phyloP scores from a whole-genome alignment of 2,888 invertebrate genomes.

The Odontocolon sp. region DNA sequence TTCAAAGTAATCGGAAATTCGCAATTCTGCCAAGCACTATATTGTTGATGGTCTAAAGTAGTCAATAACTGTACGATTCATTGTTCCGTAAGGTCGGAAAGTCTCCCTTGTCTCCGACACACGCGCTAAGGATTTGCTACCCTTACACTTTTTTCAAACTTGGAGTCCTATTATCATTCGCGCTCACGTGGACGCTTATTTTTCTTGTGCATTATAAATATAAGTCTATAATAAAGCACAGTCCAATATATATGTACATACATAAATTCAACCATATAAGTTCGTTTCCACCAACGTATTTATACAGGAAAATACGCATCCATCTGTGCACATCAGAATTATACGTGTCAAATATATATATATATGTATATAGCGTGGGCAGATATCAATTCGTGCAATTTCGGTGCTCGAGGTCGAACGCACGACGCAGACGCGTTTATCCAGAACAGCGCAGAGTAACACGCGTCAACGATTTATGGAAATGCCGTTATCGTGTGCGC shows the following conservation, averaged over 20 bases:
- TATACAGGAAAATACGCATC: not conserved
- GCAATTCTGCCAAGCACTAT: too few species aligned
- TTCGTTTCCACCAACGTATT: not conserved
- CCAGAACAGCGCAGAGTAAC: not conserved
- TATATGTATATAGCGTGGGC: not conserved
- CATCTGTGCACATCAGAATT: not conserved
- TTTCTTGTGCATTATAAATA: conserved; percentile 32
- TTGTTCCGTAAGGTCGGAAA: conserved; percentile 12
- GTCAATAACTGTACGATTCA: too few species aligned
- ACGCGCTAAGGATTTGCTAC: conserved; percentile 43
- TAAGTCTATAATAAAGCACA: conserved; percentile 20
- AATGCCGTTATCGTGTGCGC: conserved; percentile 43
- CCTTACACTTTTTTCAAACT: not conserved
- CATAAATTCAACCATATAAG: not conserved
- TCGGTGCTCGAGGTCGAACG: conserved; percentile 24
- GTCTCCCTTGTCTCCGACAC: conserved; percentile 32
- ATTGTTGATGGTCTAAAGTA: too few species aligned
- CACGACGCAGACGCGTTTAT: conserved; percentile 1
- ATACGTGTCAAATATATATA: not conserved
- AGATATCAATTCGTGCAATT: conserved; percentile 31
- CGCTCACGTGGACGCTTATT: conserved; percentile 42
- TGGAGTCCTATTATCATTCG: conserved; percentile 21
- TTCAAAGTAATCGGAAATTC: too few species aligned
- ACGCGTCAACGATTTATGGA: conserved; percentile 44
- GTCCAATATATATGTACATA: not conserved